Conservation (phyloP, 2,113 vertebrate genomes). For the Ageneiosus marmoratus region DNA sequence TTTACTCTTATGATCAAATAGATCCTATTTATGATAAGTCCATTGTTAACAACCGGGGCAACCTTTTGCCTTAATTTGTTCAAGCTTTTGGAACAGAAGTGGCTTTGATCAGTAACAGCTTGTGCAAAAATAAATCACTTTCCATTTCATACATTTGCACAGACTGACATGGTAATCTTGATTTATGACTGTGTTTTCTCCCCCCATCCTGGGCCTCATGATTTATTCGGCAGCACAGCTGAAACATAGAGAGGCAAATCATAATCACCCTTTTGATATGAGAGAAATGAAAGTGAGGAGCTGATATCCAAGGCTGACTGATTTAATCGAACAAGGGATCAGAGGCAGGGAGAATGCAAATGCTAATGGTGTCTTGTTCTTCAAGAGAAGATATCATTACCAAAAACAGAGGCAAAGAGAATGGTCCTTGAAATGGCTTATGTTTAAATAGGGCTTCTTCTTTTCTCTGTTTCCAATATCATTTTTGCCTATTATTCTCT, state of each 20-base stretch:
- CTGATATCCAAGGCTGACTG: slow-evolving; percentile 59
- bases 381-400: slow-evolving; percentile 33
- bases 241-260: slow-evolving; percentile 38
- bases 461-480: not conserved
- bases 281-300: slow-evolving; percentile 59
- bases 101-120: slow-evolving; percentile 10
- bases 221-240: slow-evolving; percentile 34
- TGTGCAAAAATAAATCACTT: slow-evolving; percentile 15
- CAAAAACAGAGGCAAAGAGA: slow-evolving; percentile 22
- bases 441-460: not conserved
- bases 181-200: slow-evolving; percentile 16
- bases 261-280: slow-evolving; percentile 56
- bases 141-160: slow-evolving; percentile 1
- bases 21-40: not conserved
- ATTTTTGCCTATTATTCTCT: not conserved
- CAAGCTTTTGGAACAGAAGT: not conserved
- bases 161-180: slow-evolving; percentile 15
- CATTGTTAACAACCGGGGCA: too few species aligned
- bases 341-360: slow-evolving; percentile 44
- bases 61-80: not conserved
- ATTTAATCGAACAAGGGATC: slow-evolving; percentile 59
- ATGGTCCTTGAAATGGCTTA: not conserved
- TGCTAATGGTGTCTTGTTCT: slow-evolving; percentile 35
- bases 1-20: not conserved
- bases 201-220: not conserved